These are phyloP conservation scores for Phyllotis vaccarum DNA, from an alignment of 2,797 vertebrate species.

Conservation along the genomic window DNA sequence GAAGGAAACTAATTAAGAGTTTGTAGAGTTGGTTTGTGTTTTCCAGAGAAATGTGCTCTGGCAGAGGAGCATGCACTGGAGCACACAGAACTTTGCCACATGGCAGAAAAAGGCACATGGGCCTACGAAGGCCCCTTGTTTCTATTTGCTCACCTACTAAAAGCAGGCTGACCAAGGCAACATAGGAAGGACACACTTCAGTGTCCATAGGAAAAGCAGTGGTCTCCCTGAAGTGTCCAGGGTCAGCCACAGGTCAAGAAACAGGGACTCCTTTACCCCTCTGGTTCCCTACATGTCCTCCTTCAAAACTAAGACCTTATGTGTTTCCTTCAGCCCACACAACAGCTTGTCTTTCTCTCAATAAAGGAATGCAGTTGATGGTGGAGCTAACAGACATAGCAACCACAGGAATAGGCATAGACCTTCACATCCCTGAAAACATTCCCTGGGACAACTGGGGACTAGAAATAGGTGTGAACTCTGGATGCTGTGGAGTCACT, in stretches of 20 bases:
- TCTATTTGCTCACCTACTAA: neutral
- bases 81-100: neutral
- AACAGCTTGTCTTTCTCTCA: neutral
- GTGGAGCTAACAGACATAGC: neutral
- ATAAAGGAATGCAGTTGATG: neutral
- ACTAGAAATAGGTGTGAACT: neutral
- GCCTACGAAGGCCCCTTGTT: conserved; percentile 3
- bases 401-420: neutral
- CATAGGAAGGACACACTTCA: neutral
- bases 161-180: neutral
- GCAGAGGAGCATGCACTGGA: neutral
- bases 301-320: neutral
- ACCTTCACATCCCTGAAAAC: neutral
- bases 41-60: neutral
- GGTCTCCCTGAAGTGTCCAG: neutral
- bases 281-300: neutral
- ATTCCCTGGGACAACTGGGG: neutral
- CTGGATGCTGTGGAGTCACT: neutral
- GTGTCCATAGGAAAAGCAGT: neutral
- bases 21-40: neutral
- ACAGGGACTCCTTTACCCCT: neutral
- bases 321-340: neutral
- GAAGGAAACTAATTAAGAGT: neutral
- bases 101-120: neutral
- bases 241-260: neutral